These are phyloP conservation scores for Amphimallon solstitiale DNA, from an alignment of 2,888 invertebrate genomes.

Conservation along the genomic window DNA sequence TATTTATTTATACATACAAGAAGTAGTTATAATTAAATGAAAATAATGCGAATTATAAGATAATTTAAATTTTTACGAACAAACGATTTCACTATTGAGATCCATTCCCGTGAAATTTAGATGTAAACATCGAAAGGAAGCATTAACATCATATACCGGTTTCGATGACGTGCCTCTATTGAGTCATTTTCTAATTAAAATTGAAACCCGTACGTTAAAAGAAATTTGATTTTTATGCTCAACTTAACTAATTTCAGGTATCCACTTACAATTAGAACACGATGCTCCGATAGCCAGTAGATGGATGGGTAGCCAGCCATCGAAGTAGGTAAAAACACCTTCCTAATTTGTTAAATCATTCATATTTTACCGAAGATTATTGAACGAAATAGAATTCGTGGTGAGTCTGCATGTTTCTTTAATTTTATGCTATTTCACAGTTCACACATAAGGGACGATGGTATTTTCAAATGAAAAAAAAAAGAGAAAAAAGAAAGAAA, in stretches of 20 bases:
- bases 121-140: too few species aligned
- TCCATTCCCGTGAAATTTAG: too few species aligned
- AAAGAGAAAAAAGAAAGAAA: slow-evolving; percentile 1
- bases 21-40: too few species aligned
- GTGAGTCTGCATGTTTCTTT: slow-evolving; percentile 53
- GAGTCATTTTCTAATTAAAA: slow-evolving; percentile 30
- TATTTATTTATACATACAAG: too few species aligned
- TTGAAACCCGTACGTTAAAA: neutral
- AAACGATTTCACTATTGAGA: too few species aligned
- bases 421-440: slow-evolving; percentile 59
- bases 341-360: slow-evolving; percentile 52
- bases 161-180: neutral
- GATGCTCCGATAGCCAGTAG: neutral
- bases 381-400: slow-evolving; percentile 36
- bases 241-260: slow-evolving; percentile 9
- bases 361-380: slow-evolving; percentile 52
- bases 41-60: too few species aligned
- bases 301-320: neutral
- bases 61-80: too few species aligned
- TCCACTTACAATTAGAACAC: neutral
- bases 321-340: slow-evolving; percentile 48
- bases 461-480: slow-evolving; percentile 20
- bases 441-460: slow-evolving; percentile 49
- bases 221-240: slow-evolving; percentile 5
- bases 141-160: neutral